Base-by-base conservation (phyloP, 2,113 vertebrate species). In the Varanus komodoensis region DNA sequence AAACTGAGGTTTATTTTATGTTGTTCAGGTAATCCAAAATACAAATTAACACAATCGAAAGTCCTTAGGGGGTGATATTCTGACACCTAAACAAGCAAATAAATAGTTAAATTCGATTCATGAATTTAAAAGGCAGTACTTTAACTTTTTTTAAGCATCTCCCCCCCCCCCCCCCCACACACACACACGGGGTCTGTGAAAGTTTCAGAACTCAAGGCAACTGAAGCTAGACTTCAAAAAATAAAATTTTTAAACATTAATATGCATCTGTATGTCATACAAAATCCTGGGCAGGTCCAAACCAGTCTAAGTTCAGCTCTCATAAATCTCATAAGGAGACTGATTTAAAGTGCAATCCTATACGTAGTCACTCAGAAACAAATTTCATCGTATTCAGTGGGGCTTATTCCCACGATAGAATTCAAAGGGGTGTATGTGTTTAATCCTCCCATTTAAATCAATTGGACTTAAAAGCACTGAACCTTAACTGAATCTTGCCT, bases 181-280 rank as follows among this genome's bases (percentile, higher is more conserved):
- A n/a, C 19, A 68, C 52, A 79, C 25, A 87, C n/a, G 44, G 29
- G 77, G 23, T 15, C 23, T 75, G 6, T 5, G 27, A 2, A 2
- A 32, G 57, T 84, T 80, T 12, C 29, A 87, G 92, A 92, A 81
- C 91, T 11, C 71, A 57, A 0, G 64, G 68, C 86, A 82, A 87
- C 34, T 5, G 25, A 89, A 81, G 78, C 0, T 34, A 27, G 27
- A 54, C 6, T 64, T 32, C 14, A 73, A 73, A 73, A 50, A 73
- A 25, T 34, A 19, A 71, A 73, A 69, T 44, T 61, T 15, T 12
- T 77, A 1, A 14, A n/a, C 29, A 57, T n/a, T 48, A 81, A 57
- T n/a, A 77, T 87, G 34, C 6, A 85, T 87, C 86, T 88, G 14
- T 75, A 29, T 80, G 68, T 87, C 75, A 15, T 32, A 2, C 17